Conservation (phyloP, 2,113 vertebrate species). For the Caranx ignobilis region DNA sequence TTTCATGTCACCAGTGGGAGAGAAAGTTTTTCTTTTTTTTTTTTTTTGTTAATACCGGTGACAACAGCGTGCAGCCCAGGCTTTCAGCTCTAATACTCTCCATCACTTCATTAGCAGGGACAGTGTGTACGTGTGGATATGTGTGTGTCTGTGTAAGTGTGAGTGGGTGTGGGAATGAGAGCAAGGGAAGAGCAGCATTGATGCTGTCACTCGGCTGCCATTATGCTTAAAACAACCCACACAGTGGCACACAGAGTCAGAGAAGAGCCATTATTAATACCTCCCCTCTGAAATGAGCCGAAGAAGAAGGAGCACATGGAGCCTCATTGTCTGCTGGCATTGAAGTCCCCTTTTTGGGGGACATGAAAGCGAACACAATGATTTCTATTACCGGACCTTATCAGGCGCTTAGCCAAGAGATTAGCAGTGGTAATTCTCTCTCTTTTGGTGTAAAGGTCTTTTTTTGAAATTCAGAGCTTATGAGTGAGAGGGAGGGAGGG, state of each 20-base stretch:
- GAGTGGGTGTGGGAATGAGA: slow-evolving; percentile 43
- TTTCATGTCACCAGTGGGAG: slow-evolving; percentile 44
- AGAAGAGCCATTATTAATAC: slow-evolving; percentile 64
- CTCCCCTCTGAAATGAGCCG: slow-evolving; percentile 54
- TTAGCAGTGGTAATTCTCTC: slow-evolving; percentile 63
- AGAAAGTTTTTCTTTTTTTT: slow-evolving; percentile 18
- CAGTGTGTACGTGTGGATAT: slow-evolving; percentile 14
- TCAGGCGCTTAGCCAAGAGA: slow-evolving; percentile 60
- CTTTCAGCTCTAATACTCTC: slow-evolving; percentile 60
- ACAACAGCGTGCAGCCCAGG: slow-evolving; percentile 41
- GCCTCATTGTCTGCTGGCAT: slow-evolving; percentile 43
- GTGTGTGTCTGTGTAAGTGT: slow-evolving; percentile 3
- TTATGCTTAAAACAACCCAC: slow-evolving; percentile 63
- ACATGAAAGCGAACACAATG: slow-evolving; percentile 59
- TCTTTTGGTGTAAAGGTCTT: slow-evolving; percentile 47
- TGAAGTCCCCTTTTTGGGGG: slow-evolving; percentile 48
- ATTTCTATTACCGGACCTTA: slow-evolving; percentile 73
- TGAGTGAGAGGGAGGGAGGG: slow-evolving; percentile 15
- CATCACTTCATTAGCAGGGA: slow-evolving; percentile 64
- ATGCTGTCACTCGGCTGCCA: slow-evolving; percentile 63
- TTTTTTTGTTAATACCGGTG: slow-evolving; percentile 10
- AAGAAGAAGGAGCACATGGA: slow-evolving; percentile 29
- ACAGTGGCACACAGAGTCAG: slow-evolving; percentile 51
- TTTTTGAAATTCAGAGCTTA: slow-evolving; percentile 46
- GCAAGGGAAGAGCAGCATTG: slow-evolving; percentile 19